Base-by-base conservation (phyloP, 2,888 invertebrate species). In the Bombylius major region DNA sequence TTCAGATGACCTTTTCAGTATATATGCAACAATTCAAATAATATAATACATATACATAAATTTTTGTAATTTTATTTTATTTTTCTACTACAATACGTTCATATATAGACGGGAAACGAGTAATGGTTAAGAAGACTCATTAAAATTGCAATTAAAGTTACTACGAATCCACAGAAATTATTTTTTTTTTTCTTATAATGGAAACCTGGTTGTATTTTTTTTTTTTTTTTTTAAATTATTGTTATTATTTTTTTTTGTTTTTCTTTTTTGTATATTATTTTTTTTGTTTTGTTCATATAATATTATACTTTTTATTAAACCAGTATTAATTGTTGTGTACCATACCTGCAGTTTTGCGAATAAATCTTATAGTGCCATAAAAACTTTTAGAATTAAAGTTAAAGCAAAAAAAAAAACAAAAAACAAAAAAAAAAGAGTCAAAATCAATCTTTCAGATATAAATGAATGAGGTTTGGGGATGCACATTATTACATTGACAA, bases 91-190 rank as follows among this genome's bases (percentile, higher is more conserved):
- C n/a, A 48, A 54, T 48, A 48, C 48, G 42, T 31, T 5, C 52
- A 12, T 13, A 12, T 13, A 9, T 36, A 14, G n/a, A 14, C 34
- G 31, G 12, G 12, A 13, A 47, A 23, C 53, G 31, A 13, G 32
- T n/a, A 23, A 31, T 48, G 39, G 48, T 32, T 12, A 32, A 13
- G 42, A 45, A 32, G 50, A 49, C 44, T 54, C 54, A 54, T 54
- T 54, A 54, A 54, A 45, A 45, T 50, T 34, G 54, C 54, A 54
- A 54, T 54, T 54, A 54, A 48, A 49, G 49, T 54, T 48, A 47
- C 39, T 53, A 53, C 36, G 34, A 53, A 53, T 48, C 23, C 23
- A 23, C 54, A 39, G 54, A 48, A 49, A 54, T 54, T 54, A 54
- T 23, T 23, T 23, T 23, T 23, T n/a, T 23, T 49, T 49, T 54